A percentile compares a stretch with the other conserved stretches of the same genome.
Conservation (phyloP, 2,888 invertebrate genomes). For the Cerastoderma edule region DNA sequence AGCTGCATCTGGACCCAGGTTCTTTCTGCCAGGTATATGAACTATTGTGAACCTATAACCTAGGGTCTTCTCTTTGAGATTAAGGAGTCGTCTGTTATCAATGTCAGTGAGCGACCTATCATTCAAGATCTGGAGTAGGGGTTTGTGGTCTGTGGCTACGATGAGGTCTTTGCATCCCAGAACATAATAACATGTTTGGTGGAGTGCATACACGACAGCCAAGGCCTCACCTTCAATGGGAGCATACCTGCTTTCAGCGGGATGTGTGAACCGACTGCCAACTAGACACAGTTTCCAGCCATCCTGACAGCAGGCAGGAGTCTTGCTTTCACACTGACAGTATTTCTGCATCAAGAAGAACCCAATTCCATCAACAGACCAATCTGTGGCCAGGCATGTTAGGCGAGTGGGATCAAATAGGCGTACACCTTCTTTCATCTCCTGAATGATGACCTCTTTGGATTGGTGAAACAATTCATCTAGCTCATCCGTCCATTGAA, state of each 20-base stretch:
- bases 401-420: conserved; percentile 48
- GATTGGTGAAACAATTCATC: conserved; percentile 37
- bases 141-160: conserved; percentile 51
- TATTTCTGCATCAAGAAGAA: conserved; percentile 59
- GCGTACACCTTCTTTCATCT: conserved; percentile 55
- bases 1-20: conserved; percentile 42
- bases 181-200: conserved; percentile 43
- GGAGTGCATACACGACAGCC: conserved; percentile 44
- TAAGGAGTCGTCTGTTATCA: conserved; percentile 44
- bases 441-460: conserved; percentile 49
- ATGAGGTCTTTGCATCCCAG: conserved; percentile 49
- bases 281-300: conserved; percentile 59
- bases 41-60: conserved; percentile 48
- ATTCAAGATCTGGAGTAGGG: conserved; percentile 50
- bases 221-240: conserved; percentile 55
- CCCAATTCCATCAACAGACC: conserved; percentile 60
- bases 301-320: conserved; percentile 53
- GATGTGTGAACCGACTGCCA: conserved; percentile 59
- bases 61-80: conserved; percentile 49
- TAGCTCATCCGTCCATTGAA: conserved; percentile 48
- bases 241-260: conserved; percentile 50
- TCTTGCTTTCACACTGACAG: conserved; percentile 40
- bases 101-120: conserved; percentile 53
- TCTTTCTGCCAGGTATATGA: conserved; percentile 38
- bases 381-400: conserved; percentile 58